These are phyloP conservation scores for Phallusia fumigata DNA, from an alignment of 23 tunicate genomes.

Conservation along the genomic window DNA sequence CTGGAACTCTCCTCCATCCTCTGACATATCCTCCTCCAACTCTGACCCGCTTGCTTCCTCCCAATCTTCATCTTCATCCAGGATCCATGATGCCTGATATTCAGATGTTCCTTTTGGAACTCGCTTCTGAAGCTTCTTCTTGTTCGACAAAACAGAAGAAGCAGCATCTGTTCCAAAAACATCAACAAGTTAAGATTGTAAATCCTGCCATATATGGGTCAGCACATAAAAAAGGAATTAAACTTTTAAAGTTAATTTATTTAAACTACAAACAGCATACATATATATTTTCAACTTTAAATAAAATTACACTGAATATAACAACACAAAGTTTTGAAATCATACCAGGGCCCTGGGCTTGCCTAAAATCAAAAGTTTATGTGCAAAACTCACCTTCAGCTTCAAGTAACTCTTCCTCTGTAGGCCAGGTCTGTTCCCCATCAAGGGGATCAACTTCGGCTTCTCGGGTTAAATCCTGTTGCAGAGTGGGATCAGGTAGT, in stretches of 20 bases:
- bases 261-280: no score
- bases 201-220: no score
- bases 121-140: constrained; percentile 39
- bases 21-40: constrained; percentile 17
- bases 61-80: constrained; percentile 85
- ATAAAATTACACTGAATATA: no score
- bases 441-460: constrained; percentile 92
- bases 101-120: constrained; percentile 86
- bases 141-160: background rate
- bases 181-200: background rate
- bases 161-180: background rate
- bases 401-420: constrained; percentile 81
- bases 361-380: no score
- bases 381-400: constrained; percentile 64
- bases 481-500: constrained; percentile 34
- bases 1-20: constrained; percentile 39
- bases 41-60: constrained; percentile 36
- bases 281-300: no score
- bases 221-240: no score
- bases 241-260: no score
- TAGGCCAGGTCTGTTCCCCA: constrained; percentile 99
- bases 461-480: constrained; percentile 53
- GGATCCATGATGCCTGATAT: constrained; percentile 96
- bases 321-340: no score
- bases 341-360: no score